A percentile compares a stretch with the other conserved stretches of the same genome.
These are phyloP conservation scores for Heloderma charlesbogerti DNA, from an alignment of 2,113 vertebrate genomes.

Conservation along the genomic window DNA sequence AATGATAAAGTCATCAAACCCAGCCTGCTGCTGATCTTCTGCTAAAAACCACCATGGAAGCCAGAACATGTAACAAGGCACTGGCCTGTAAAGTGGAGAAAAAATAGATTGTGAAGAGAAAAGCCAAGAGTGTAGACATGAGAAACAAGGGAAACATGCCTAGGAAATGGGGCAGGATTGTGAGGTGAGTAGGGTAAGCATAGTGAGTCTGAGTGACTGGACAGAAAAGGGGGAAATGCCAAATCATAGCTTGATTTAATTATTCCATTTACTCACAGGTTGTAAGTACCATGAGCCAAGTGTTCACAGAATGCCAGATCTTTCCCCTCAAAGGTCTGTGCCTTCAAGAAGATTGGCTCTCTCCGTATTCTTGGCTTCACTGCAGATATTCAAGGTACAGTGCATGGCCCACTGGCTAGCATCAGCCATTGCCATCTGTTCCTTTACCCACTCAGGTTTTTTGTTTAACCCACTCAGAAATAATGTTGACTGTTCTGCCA, in stretches of 20 bases:
- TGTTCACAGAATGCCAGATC: fast-evolving
- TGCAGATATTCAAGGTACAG: fast-evolving
- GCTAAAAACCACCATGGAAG: background rate
- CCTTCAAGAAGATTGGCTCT: background rate
- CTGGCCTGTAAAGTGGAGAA: background rate
- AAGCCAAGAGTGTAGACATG: background rate
- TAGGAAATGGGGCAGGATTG: background rate
- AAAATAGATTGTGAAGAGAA: background rate
- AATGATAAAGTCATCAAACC: background rate
- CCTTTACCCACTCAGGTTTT: background rate
- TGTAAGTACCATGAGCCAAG: background rate
- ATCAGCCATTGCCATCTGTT: constrained; percentile 8
- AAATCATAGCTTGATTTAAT: background rate
- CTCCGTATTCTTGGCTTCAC: fast-evolving
- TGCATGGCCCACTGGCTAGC: fast-evolving
- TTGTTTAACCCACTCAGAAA: background rate
- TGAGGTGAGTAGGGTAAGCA: background rate
- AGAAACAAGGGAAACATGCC: background rate
- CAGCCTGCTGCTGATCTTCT: background rate
- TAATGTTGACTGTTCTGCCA: background rate
- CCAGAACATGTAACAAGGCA: background rate
- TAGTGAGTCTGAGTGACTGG: background rate
- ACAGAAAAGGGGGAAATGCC: background rate
- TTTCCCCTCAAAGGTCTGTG: background rate
- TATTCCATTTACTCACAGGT: background rate